Conservation (phyloP, 2,888 invertebrate species). For the Tricholauxania praeusta region DNA sequence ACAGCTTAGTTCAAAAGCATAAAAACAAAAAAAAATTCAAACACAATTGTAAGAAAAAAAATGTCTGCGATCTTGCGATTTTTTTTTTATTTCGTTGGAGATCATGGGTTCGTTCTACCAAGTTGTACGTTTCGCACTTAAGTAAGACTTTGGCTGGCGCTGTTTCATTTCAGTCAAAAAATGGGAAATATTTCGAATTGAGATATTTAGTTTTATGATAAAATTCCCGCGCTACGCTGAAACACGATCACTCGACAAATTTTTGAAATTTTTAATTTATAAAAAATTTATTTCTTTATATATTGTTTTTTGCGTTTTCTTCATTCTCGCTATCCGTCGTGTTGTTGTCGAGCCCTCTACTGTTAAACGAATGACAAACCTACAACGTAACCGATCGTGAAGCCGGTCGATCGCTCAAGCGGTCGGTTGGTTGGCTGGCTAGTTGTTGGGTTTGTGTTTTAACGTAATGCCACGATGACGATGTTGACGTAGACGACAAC, state of each 20-base stretch:
- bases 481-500: no score
- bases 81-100: no score
- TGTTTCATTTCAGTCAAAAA: not conserved
- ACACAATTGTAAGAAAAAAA: no score
- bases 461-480: no score
- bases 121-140: slow-evolving; percentile 8
- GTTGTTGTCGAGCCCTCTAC: slow-evolving; percentile 54
- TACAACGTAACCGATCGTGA: slow-evolving; percentile 47
- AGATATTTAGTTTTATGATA: not conserved
- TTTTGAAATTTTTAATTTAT: not conserved
- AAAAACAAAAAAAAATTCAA: no score
- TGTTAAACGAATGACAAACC: slow-evolving; percentile 58
- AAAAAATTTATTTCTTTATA: not conserved
- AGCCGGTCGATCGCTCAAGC: slow-evolving; percentile 14
- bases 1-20: no score
- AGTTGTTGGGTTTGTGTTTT: no score
- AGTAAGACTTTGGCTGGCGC: slow-evolving; percentile 5
- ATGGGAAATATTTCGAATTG: not conserved
- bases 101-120: not conserved
- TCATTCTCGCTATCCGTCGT: slow-evolving; percentile 29
- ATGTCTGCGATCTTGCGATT: no score
- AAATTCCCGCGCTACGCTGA: slow-evolving; percentile 15
- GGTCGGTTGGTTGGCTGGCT: no score
- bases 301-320: slow-evolving; percentile 18
- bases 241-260: slow-evolving; percentile 18